Percentiles rank a stretch among this genome's conserved stretches.
phyloP scores from a whole-genome alignment of 2,113 vertebrate species.

The Grallaria varia region DNA sequence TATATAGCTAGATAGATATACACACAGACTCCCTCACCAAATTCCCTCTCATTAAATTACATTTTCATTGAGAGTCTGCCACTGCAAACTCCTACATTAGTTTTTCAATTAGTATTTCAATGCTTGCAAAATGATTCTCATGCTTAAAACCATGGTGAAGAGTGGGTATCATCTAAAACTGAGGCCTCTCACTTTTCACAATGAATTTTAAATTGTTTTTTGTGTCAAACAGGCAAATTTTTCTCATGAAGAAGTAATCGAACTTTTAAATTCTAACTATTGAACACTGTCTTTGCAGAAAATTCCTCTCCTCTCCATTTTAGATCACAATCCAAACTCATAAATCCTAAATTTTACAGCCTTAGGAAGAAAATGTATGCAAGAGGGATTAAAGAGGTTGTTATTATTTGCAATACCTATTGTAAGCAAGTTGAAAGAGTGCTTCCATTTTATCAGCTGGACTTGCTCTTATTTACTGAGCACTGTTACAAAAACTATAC shows the following conservation, averaged over 20 bases:
- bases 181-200: not conserved
- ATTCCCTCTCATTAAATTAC: not conserved
- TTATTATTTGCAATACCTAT: not conserved
- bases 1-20: not conserved
- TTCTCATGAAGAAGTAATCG: not conserved
- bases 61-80: not conserved
- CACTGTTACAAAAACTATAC: not conserved
- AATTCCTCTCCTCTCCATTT: not conserved
- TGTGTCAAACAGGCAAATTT: not conserved
- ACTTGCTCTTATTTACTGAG: not conserved
- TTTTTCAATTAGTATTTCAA: not conserved
- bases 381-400: not conserved
- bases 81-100: not conserved
- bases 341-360: not conserved
- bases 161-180: not conserved
- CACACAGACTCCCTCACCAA: not conserved
- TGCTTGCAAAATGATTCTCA: not conserved
- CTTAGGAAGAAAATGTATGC: not conserved
- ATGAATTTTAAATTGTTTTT: not conserved
- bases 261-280: not conserved
- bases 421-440: not conserved
- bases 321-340: not conserved
- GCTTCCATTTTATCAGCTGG: not conserved
- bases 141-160: not conserved
- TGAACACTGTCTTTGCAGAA: not conserved